phyloP scores from a whole-genome alignment of 1,140 invertebrate species.

The Drepana arcuata region DNA sequence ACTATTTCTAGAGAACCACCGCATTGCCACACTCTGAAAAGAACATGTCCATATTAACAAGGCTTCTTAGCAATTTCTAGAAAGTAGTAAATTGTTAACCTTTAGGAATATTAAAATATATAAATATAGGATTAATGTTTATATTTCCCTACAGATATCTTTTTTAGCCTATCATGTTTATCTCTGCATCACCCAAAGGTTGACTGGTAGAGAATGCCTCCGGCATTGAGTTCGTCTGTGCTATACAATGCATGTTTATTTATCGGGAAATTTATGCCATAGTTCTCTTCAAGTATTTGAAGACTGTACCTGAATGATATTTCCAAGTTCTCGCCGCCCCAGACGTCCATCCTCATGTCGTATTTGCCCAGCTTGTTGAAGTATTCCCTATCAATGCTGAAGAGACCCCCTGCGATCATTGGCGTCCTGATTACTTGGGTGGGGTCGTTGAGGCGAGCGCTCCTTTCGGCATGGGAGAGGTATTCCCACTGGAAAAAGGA shows the following conservation, averaged over 20 bases:
- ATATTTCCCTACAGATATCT: background rate
- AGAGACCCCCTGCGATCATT: constrained; percentile 95
- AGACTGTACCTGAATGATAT: constrained; percentile 74
- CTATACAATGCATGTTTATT: too few relatives aligned
- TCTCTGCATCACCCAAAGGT: too few relatives aligned
- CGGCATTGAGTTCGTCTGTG: too few relatives aligned
- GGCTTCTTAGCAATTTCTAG: too few relatives aligned
- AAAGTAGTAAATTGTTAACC: too few relatives aligned
- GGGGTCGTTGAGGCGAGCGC: constrained; percentile 85
- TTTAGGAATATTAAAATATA: constrained; percentile 15
- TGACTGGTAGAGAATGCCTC: too few relatives aligned
- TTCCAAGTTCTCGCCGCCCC: constrained; percentile 79
- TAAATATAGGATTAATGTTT: too few relatives aligned
- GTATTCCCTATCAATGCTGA: constrained; percentile 93
- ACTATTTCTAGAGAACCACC: constrained; percentile 95
- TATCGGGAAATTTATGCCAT: too few relatives aligned
- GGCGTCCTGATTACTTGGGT: constrained; percentile 88
- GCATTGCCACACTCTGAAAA: constrained; percentile 82
- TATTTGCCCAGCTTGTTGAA: constrained; percentile 97
- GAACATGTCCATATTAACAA: background rate
- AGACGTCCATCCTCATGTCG: constrained; percentile 98
- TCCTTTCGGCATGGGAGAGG: constrained; percentile 86
- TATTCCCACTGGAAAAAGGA: constrained; percentile 90
- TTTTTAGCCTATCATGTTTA: too few relatives aligned
- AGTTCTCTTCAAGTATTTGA: too few relatives aligned